These are phyloP conservation scores for Oopsacas minuta DNA, from an alignment of 37 sponge, comb jelly and placozoan genomes.

Conservation along the genomic window DNA sequence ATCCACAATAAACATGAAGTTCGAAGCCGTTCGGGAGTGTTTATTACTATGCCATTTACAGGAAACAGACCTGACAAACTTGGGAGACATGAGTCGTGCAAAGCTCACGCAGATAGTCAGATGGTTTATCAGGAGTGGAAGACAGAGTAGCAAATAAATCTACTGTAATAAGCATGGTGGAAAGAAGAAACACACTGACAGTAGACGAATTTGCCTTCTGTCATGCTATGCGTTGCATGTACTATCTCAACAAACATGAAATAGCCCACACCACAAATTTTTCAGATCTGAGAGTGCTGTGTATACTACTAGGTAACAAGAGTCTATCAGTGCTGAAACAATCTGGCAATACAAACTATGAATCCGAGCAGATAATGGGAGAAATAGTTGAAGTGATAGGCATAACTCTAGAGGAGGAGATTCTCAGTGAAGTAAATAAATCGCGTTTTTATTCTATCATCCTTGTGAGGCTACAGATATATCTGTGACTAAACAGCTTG, in stretches of 20 bases:
- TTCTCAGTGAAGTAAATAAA: conserved; percentile 11
- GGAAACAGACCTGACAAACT: conserved; percentile 14
- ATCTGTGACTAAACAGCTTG: too few relatives aligned
- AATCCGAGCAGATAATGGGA: conserved; percentile 22
- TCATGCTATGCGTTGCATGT: conserved; percentile 16
- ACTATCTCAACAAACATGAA: conserved; percentile 20
- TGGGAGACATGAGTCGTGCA: conserved; percentile 11
- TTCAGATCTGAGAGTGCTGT: not conserved
- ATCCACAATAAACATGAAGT: not conserved
- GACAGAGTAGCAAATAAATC: not conserved
- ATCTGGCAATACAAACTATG: not conserved
- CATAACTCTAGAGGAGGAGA: not conserved
- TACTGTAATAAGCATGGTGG: not conserved
- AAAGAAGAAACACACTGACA: not conserved
- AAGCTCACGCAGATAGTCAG: conserved; percentile 7
- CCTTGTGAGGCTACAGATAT: too few relatives aligned
- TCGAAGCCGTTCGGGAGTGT: conserved; percentile 21
- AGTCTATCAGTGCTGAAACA: not conserved
- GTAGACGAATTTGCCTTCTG: not conserved
- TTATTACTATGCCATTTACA: conserved; percentile 21
- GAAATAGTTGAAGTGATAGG: conserved; percentile 27
- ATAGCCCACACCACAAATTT: conserved; percentile 29
- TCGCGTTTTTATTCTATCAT: not conserved
- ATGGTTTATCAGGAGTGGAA: conserved; percentile 21
- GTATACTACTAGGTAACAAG: conserved; percentile 5